phyloP scores from a whole-genome alignment of 2,113 vertebrate species.

The Egretta garzetta region DNA sequence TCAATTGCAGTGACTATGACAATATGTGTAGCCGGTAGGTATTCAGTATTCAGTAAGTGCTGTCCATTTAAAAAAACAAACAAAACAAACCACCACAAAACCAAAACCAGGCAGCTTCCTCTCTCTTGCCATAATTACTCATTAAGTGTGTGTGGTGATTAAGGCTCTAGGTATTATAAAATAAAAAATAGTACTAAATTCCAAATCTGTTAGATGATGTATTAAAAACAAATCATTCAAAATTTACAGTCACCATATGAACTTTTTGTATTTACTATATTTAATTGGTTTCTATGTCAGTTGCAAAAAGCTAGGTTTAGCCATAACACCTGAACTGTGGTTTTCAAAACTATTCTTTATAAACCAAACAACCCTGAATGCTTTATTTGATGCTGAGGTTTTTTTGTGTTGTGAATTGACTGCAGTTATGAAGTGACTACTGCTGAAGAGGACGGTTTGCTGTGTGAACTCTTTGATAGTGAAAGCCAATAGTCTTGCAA shows the following conservation, averaged over 20 bases:
- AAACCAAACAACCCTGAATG: neutral
- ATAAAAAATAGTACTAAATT: neutral
- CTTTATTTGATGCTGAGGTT: rapidly evolving
- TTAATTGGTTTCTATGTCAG: neutral
- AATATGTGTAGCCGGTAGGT: neutral
- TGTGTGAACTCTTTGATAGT: neutral
- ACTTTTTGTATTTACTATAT: neutral
- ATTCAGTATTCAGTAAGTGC: neutral
- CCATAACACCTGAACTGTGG: neutral
- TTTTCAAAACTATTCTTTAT: neutral
- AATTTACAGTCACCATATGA: neutral
- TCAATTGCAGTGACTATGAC: neutral
- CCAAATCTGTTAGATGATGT: neutral
- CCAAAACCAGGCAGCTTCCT: neutral
- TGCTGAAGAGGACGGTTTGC: neutral
- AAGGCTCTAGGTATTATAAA: neutral
- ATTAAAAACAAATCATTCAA: neutral
- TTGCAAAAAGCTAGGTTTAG: neutral
- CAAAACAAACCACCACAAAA: neutral
- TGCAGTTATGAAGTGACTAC: neutral
- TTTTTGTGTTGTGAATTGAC: neutral
- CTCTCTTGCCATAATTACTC: neutral
- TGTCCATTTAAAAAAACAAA: neutral
- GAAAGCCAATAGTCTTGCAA: neutral
- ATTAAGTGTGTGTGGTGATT: neutral